A percentile compares a stretch with the other conserved stretches of the same genome.
phyloP scores from a whole-genome alignment of 2,113 vertebrate species.

The Festucalex cinctus region DNA sequence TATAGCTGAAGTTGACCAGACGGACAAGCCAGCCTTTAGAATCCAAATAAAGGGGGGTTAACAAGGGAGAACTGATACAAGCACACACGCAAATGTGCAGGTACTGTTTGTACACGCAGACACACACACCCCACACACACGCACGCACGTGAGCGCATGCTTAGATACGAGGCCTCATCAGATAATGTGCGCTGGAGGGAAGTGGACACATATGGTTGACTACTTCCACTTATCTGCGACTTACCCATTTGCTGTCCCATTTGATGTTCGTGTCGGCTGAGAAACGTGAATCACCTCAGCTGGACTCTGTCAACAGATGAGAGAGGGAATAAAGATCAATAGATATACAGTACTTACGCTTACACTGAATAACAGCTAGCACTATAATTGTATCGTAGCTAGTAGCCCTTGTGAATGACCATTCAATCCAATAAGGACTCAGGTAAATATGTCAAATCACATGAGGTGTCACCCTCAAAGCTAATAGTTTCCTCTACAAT shows the following conservation, averaged over 20 bases:
- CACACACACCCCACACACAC: background rate
- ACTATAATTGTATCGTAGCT: background rate
- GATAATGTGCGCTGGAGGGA: slow-evolving; percentile 25
- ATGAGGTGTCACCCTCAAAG: too few species aligned
- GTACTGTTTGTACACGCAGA: background rate
- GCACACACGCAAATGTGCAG: background rate
- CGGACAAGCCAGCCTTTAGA: background rate
- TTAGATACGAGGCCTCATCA: slow-evolving; percentile 17
- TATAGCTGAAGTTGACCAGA: background rate
- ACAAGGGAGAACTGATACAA: background rate
- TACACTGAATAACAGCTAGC: slow-evolving; percentile 7
- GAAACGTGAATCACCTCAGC: slow-evolving; percentile 80
- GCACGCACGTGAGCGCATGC: slow-evolving; percentile 1
- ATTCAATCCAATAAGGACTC: too few species aligned
- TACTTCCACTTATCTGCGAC: slow-evolving; percentile 29
- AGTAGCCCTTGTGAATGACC: background rate
- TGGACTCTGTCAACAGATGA: slow-evolving; percentile 76
- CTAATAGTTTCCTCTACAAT: too few species aligned
- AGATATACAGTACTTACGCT: slow-evolving; percentile 3
- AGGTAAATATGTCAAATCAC: too few species aligned
- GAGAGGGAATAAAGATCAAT: slow-evolving; percentile 45
- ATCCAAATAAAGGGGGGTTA: background rate
- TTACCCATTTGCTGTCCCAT: slow-evolving; percentile 87
- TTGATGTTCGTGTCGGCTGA: slow-evolving; percentile 82
- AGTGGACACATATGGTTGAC: slow-evolving; percentile 29